A percentile compares a stretch with the other conserved stretches of the same genome.
Conservation (phyloP, 2,113 vertebrate genomes). For the Brienomyrus longianalis region DNA sequence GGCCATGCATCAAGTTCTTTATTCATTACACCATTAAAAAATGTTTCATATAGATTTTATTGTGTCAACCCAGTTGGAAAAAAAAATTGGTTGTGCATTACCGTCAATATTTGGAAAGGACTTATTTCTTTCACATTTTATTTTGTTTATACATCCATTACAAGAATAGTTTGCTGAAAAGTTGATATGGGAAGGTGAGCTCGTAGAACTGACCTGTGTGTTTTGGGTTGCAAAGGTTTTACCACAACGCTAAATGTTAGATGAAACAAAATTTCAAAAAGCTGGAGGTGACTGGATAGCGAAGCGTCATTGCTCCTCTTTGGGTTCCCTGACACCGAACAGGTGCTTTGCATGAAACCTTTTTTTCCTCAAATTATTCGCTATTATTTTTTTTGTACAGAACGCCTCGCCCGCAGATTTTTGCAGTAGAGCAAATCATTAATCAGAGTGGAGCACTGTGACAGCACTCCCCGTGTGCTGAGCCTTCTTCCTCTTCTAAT, state of each 20-base stretch:
- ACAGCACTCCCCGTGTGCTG: not conserved
- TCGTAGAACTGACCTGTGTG: not conserved
- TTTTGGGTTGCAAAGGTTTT: not conserved
- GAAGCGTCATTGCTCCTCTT: not conserved
- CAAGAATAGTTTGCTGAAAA: not conserved
- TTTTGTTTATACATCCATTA: not conserved
- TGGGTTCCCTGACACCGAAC: not conserved
- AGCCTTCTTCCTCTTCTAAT: conserved; percentile 23
- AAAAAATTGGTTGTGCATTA: not conserved
- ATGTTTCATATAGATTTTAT: not conserved
- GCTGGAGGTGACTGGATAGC: not conserved
- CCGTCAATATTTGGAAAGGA: not conserved
- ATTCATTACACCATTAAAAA: not conserved
- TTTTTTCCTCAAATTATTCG: not conserved
- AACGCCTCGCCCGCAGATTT: not conserved
- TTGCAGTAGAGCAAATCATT: conserved; percentile 11
- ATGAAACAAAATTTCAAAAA: not conserved
- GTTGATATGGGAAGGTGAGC: not conserved
- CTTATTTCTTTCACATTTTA: not conserved
- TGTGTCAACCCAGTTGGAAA: not conserved
- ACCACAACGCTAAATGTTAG: not conserved
- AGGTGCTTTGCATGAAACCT: not conserved
- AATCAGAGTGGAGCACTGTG: conserved; percentile 13
- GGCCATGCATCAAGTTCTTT: not conserved
- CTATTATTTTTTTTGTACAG: not conserved